Evolutionary conservation across 2,797 vertebrate species (phyloP).

Genomic region (Melanotaenia nigrans): DNA sequence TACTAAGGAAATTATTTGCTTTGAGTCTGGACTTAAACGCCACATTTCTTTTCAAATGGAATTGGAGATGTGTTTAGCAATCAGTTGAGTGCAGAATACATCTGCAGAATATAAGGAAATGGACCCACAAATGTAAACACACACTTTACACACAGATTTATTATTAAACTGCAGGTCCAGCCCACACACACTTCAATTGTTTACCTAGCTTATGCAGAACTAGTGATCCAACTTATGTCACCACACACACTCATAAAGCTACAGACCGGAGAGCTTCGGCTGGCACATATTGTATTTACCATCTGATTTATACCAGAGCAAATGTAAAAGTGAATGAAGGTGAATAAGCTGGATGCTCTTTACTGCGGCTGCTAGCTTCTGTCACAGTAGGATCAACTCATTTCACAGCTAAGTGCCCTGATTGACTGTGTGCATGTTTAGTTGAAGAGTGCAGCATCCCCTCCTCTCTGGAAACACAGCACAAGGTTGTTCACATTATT

Average conservation of each 20-base stretch:
- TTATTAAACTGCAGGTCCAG: neutral
- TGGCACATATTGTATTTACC: slow-evolving; percentile 9
- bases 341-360: neutral
- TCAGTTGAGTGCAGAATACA: slow-evolving; percentile 57
- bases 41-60: neutral
- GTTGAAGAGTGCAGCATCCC: slow-evolving; percentile 5
- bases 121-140: neutral
- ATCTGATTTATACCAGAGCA: slow-evolving; percentile 12
- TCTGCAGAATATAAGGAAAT: neutral
- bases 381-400: slow-evolving; percentile 34
- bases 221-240: slow-evolving; percentile 2
- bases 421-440: slow-evolving; percentile 18
- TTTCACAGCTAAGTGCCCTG: slow-evolving; percentile 50
- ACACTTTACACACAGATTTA: slow-evolving; percentile 1
- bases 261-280: slow-evolving; percentile 5
- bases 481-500: neutral
- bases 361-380: slow-evolving; percentile 29
- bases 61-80: slow-evolving; percentile 16
- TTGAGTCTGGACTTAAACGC: neutral
- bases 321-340: slow-evolving; percentile 12
- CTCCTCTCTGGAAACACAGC: slow-evolving; percentile 3
- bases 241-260: neutral
- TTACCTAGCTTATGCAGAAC: neutral
- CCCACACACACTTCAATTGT: neutral
- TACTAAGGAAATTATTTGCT: neutral